These are phyloP conservation scores for Ectemnius cavifrons DNA, from an alignment of 2,888 invertebrate genomes.

Conservation along the genomic window DNA sequence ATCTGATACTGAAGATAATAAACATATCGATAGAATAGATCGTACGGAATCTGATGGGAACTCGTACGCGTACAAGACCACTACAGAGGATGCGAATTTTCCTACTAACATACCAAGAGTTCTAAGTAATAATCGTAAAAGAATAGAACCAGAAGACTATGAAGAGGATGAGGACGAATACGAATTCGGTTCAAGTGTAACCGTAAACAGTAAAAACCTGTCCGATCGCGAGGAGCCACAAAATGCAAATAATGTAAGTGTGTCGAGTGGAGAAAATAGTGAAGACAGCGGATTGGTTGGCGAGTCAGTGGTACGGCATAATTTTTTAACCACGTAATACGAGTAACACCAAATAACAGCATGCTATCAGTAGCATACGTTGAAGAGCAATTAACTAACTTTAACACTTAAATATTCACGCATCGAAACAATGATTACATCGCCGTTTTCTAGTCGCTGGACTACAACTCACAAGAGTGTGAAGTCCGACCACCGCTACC, in stretches of 20 bases:
- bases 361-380: background rate
- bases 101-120: background rate
- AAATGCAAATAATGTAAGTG: slow-evolving; percentile 74
- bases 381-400: no score
- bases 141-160: slow-evolving; percentile 34
- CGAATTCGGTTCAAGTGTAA: slow-evolving; percentile 67
- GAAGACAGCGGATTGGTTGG: slow-evolving; percentile 72
- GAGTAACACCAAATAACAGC: background rate
- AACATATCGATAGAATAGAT: background rate
- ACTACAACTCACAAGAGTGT: slow-evolving; percentile 63
- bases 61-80: no score
- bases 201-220: slow-evolving; percentile 65
- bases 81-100: no score
- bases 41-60: no score
- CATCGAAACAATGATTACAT: background rate
- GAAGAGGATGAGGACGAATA: slow-evolving; percentile 66
- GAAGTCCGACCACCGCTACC: slow-evolving; percentile 75
- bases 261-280: slow-evolving; percentile 73
- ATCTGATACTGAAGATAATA: background rate
- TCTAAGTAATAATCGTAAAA: background rate
- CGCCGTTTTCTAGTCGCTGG: slow-evolving; percentile 55
- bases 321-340: background rate
- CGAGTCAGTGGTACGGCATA: slow-evolving; percentile 45
- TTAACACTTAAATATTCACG: no score
- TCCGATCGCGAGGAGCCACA: slow-evolving; percentile 62